Conservation (phyloP, 2,797 vertebrate species). For the Chloroceryle amazona region DNA sequence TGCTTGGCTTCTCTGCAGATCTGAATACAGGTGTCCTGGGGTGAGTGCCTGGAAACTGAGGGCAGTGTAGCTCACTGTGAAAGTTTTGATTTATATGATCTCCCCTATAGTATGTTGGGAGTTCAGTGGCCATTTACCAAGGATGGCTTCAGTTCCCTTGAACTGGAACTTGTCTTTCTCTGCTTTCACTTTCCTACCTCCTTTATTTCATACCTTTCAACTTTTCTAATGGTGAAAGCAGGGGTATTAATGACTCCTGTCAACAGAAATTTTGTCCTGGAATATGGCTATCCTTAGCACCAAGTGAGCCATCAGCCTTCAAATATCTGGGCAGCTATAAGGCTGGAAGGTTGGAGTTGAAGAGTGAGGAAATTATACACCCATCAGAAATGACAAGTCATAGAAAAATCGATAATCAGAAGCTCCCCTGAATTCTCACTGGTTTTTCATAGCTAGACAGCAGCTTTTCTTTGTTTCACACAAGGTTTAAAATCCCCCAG, state of each 20-base stretch:
- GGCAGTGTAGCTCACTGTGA: neutral
- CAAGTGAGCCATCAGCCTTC: neutral
- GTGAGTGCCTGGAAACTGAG: neutral
- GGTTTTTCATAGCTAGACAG: neutral
- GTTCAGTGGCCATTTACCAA: neutral
- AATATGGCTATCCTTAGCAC: neutral
- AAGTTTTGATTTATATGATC: neutral
- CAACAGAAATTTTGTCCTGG: neutral
- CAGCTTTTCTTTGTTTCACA: neutral
- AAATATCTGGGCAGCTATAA: neutral
- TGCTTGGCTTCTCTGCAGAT: neutral
- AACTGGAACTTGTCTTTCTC: neutral
- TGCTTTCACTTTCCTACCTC: neutral
- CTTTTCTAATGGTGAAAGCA: neutral
- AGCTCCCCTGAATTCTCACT: neutral
- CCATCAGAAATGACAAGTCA: neutral
- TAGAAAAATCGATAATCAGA: neutral
- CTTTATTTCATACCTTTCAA: neutral
- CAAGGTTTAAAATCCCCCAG: neutral
- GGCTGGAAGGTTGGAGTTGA: neutral
- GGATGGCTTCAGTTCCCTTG: neutral
- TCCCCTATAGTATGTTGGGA: neutral
- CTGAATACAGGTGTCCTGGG: neutral
- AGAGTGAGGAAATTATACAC: neutral
- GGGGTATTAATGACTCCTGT: neutral